Evolutionary conservation across 2,888 invertebrate species (phyloP).

Genomic region (Iphiclides podalirius): DNA sequence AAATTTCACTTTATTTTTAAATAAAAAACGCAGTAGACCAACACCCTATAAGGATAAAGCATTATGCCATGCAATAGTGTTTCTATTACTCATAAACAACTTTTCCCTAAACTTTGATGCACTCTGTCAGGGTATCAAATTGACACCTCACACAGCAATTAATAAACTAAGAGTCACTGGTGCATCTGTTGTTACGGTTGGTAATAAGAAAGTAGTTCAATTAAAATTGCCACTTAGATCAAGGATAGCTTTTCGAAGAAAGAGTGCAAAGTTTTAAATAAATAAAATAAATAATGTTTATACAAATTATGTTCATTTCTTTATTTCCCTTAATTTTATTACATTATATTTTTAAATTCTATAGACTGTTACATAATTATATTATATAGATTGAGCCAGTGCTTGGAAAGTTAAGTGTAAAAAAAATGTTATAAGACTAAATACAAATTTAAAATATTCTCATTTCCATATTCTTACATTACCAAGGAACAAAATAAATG

Average conservation of each 20-base stretch:
- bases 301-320: neutral
- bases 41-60: slow-evolving; percentile 58
- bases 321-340: slow-evolving; percentile 5
- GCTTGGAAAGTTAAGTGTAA: too few relatives aligned
- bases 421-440: too few relatives aligned
- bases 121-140: slow-evolving; percentile 48
- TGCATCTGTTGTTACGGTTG: slow-evolving; percentile 41
- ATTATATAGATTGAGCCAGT: too few relatives aligned
- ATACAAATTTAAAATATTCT: too few relatives aligned
- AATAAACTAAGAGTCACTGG: slow-evolving; percentile 54
- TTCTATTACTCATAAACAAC: slow-evolving; percentile 56
- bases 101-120: slow-evolving; percentile 53
- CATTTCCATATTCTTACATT: too few relatives aligned
- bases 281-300: neutral
- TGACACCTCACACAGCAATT: slow-evolving; percentile 42
- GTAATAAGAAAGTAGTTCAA: slow-evolving; percentile 49
- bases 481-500: too few relatives aligned
- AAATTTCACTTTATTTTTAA: slow-evolving; percentile 44
- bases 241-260: slow-evolving; percentile 42
- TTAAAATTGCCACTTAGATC: slow-evolving; percentile 52
- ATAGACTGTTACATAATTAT: too few relatives aligned
- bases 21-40: slow-evolving; percentile 46
- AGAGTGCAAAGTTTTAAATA: slow-evolving; percentile 51
- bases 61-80: slow-evolving; percentile 58
- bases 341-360: too few relatives aligned